Percentiles rank a stretch among this genome's conserved stretches.
phyloP scores from a whole-genome alignment of 2,797 vertebrate genomes.

The Acrossocheilus fasciatus region DNA sequence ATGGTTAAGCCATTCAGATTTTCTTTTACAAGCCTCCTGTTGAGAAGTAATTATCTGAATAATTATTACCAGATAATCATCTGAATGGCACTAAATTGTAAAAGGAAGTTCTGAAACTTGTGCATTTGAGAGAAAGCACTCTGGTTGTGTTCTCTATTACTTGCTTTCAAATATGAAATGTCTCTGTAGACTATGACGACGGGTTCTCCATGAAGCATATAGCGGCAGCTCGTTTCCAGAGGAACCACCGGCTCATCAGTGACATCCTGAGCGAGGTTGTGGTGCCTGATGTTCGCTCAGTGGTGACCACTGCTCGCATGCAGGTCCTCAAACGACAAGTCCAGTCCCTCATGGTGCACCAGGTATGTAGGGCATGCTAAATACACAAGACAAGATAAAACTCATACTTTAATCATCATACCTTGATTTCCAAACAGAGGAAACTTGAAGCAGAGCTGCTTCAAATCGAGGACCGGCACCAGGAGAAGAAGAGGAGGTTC shows the following conservation, averaged over 20 bases:
- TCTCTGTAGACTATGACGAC: slow-evolving; percentile 89
- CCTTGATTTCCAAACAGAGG: slow-evolving; percentile 76
- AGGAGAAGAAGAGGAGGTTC: slow-evolving; percentile 96
- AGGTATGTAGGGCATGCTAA: slow-evolving; percentile 79
- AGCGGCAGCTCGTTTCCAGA: slow-evolving; percentile 93
- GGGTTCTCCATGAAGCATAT: slow-evolving; percentile 98
- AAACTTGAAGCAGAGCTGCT: slow-evolving; percentile 96
- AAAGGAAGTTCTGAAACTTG: background rate
- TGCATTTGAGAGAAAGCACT: background rate
- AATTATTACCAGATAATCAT: background rate
- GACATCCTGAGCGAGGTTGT: slow-evolving; percentile 97
- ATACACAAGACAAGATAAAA: background rate
- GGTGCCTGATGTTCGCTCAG: slow-evolving; percentile 93
- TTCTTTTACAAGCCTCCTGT: background rate
- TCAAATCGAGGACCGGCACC: slow-evolving; percentile 95
- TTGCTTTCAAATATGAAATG: background rate
- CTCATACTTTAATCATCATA: background rate
- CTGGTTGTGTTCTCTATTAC: background rate
- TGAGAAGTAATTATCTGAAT: background rate
- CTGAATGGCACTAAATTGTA: background rate
- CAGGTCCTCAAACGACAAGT: slow-evolving; percentile 98
- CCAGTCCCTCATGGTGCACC: slow-evolving; percentile 97
- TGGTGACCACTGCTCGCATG: slow-evolving; percentile 96
- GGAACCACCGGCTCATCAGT: slow-evolving; percentile 97
- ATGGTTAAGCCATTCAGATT: background rate